Percentiles rank a stretch among this genome's conserved stretches.
Evolutionary conservation across 1,140 invertebrate species (phyloP).

Genomic region (Ruditapes philippinarum): DNA sequence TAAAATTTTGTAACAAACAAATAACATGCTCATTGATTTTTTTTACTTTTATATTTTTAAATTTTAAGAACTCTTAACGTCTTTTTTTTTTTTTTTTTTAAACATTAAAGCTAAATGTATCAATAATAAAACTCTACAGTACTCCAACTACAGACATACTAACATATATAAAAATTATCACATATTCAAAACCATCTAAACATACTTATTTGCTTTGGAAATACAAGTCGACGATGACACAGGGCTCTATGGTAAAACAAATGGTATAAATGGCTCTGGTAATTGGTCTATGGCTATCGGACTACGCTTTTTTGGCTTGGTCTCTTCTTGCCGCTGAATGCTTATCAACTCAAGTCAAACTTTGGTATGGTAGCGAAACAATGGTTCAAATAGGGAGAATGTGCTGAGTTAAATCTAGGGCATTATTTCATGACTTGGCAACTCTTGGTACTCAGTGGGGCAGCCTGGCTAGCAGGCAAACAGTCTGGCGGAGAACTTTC

Average conservation of each 20-base stretch:
- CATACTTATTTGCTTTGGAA: conserved; percentile 34
- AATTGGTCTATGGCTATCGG: not conserved
- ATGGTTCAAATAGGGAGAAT: conserved; percentile 28
- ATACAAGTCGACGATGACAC: conserved; percentile 10
- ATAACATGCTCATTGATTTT: too few relatives aligned
- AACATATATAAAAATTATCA: not conserved
- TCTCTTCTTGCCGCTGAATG: conserved; percentile 6
- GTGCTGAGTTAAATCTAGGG: not conserved
- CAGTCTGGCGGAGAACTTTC: conserved; percentile 4
- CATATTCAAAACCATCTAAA: not conserved
- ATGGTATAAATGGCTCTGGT: conserved; percentile 36
- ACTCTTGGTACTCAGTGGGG: conserved; percentile 15
- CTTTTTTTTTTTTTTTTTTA: too few relatives aligned
- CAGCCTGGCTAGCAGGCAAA: not conserved
- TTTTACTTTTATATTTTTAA: too few relatives aligned
- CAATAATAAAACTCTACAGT: too few relatives aligned
- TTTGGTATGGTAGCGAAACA: conserved; percentile 38
- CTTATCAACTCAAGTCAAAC: conserved; percentile 12
- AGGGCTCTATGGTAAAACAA: conserved; percentile 31
- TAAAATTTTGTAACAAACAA: too few relatives aligned
- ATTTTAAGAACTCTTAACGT: too few relatives aligned
- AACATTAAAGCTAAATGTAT: too few relatives aligned
- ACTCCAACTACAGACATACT: too few relatives aligned
- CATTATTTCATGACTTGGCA: conserved; percentile 23
- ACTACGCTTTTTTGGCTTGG: not conserved